Percentiles rank a stretch among this genome's conserved stretches.
These are phyloP conservation scores for Oceanodroma leucorhoa DNA, from an alignment of 2,797 vertebrate genomes.

Conservation along the genomic window DNA sequence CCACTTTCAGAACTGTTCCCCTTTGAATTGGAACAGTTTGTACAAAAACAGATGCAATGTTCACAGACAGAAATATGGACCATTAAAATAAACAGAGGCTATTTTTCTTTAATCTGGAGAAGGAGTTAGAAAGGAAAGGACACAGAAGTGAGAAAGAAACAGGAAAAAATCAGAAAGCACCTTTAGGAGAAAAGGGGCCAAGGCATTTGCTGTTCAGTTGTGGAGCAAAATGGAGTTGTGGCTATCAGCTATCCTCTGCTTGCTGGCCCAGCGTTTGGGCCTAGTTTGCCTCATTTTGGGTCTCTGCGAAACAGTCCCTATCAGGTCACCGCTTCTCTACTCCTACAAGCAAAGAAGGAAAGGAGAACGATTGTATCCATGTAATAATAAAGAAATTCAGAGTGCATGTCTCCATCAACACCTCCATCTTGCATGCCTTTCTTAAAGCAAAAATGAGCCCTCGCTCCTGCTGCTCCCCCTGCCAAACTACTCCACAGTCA, in stretches of 20 bases:
- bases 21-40: slow-evolving; percentile 25
- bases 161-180: background rate
- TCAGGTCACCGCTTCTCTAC: background rate
- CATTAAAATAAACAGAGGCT: background rate
- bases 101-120: background rate
- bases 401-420: background rate
- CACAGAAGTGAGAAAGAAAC: background rate
- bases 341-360: background rate
- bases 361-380: background rate
- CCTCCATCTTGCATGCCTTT: background rate
- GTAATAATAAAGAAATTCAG: background rate
- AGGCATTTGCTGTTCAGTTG: background rate
- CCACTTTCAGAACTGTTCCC: background rate
- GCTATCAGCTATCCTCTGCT: background rate
- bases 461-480: background rate
- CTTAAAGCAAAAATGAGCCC: background rate
- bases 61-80: background rate
- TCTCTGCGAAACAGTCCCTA: background rate
- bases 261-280: background rate
- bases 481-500: background rate
- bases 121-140: background rate
- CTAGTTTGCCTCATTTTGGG: background rate
- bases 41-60: background rate
- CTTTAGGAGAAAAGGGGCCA: background rate
- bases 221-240: background rate